A percentile compares a stretch with the other conserved stretches of the same genome.
phyloP scores from a whole-genome alignment of 2,113 vertebrate species.

The Turdus rufiventris region DNA sequence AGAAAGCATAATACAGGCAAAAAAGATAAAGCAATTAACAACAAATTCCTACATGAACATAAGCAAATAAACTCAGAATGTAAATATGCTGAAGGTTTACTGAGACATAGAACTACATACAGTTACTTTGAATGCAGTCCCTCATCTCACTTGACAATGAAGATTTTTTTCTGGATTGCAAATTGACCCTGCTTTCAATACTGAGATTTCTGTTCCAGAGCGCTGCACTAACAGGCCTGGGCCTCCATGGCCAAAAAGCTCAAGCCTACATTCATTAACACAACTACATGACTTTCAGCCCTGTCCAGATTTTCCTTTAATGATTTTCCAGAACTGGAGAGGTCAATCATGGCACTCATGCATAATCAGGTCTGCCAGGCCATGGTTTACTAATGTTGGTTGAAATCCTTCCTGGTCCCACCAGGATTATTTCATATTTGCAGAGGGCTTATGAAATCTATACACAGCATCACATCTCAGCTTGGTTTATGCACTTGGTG shows the following conservation, averaged over 20 bases:
- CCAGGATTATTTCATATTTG: rapidly evolving
- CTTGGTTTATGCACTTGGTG: background rate
- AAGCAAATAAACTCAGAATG: background rate
- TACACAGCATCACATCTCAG: background rate
- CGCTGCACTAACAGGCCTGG: background rate
- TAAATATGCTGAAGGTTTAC: background rate
- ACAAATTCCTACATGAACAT: background rate
- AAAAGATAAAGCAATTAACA: background rate
- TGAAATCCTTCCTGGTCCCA: background rate
- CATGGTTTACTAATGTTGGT: background rate
- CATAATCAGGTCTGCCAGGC: background rate
- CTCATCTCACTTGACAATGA: background rate
- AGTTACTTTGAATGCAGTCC: background rate
- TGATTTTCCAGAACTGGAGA: background rate
- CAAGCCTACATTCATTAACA: background rate
- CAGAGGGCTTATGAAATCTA: background rate
- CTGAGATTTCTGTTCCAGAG: background rate
- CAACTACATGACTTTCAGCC: background rate
- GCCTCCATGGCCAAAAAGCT: background rate
- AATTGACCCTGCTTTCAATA: background rate
- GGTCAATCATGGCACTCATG: background rate
- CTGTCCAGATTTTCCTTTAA: background rate
- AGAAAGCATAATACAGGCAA: background rate
- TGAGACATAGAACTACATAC: background rate
- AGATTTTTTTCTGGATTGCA: background rate